Base-by-base conservation (phyloP, 2,113 vertebrate genomes). In the Opisthocomus hoazin region DNA sequence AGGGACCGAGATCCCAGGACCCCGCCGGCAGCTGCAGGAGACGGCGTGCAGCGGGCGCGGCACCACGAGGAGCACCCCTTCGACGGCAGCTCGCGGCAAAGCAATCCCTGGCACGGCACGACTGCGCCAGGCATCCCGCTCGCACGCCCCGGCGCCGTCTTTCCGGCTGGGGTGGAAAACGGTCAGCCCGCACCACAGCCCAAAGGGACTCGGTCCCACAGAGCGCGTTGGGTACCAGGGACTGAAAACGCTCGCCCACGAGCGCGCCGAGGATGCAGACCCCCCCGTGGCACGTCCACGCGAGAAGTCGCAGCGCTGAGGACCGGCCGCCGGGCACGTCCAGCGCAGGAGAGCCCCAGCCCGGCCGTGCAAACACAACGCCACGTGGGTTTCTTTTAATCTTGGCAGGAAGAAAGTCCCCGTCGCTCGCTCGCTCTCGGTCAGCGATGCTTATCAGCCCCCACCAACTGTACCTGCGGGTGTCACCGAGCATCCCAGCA, bases 1-100 rank as follows among this genome's bases (percentile, higher is more conserved):
- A 30, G 23, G 75, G 23, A 23, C 61, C 1, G 17, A 50, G 36
- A 54, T 3, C 11, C 48, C 56, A 8, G 16, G n/a, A 24, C 26
- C n/a, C n/a, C n/a, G 5, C 16, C 3, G 0, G 39, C 61, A 15
- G 15, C 36, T 16, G 9, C 6, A 20, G 57, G 56, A 21, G 48
- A 29, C 0, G 18, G 29, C 0, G 29, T 17, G 2, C 48, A 1
- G 3, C 4, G 1, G 15, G 58, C 30, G 27, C 1, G 14, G 0
- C 15, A 32, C 36, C 64, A 27, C 43, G 5, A 9, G 2, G 26
- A 45, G 43, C 29, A 24, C 21, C 43, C 43, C 51, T 58, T 18
- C 66, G 19, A 3, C 1, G 4, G 48, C 1, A 5, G 24, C 56
- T 41, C 23, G 4, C 2, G 34, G 61, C 21, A 3, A 39, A 46